Evolutionary conservation across 2,888 invertebrate genomes (phyloP), one percentile per base, ranked within the genome.

Genomic region (Dryadula phaetusa): DNA sequence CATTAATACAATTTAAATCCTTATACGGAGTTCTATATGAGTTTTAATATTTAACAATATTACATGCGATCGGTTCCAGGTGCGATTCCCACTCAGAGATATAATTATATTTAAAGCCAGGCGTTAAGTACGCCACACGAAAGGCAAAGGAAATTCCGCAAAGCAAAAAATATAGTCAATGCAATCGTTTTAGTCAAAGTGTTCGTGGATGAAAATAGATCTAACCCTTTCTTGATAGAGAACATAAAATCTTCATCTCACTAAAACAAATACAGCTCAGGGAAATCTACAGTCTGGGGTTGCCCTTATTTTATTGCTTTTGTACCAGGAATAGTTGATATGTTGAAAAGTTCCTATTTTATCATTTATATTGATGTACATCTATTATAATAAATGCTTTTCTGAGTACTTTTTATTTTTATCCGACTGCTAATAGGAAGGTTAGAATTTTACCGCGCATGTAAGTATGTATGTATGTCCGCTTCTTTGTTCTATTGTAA

Each of bases 231-330:
- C 28, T 12, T 20, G 16, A 49, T 18, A 34, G 32, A 34, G 37
- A 32, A 22, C 25, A 53, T 61, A 69, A 52, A 69, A 69, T 16
- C 56, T 61, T 62, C 56, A 66, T 62, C 58, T 56, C 32, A 20
- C 56, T 69, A 62, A 69, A 66, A 62, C 66, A 56, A 62, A 40
- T 58, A 47, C 10, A 7, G 64, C 10, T 37, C 10, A 16, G 47
- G 47, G 64, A 49, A 64, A 47, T 49, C 44, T 32, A 8, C 32
- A 6, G 16, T 40, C 22, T 40, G 56, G 7, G 46, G 44, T 12
- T 22, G 28, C 47, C 44, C 25, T 64, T 47, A 32, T 25, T 25
- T 42, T 37, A 62, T 62, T 37, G 34, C 46, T 54, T 69, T 40
- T 42, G 53, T 62, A 53, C 28, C 18, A 53, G 44, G 37, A 37